phyloP scores from a whole-genome alignment of 2,888 invertebrate species.

The Saturnia pavonia region DNA sequence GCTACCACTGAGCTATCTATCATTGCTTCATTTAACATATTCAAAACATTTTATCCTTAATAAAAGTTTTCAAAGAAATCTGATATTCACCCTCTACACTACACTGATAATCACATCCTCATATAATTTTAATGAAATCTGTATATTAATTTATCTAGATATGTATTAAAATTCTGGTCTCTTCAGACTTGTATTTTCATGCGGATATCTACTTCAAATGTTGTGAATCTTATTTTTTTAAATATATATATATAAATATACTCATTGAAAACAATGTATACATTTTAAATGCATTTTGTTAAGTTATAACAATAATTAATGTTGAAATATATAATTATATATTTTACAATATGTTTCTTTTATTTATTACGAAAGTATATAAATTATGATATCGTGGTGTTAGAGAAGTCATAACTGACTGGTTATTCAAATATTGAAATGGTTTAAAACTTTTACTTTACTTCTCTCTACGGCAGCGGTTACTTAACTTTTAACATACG shows the following conservation, averaged over 20 bases:
- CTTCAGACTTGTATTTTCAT: not conserved
- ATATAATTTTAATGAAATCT: no score
- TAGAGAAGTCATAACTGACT: not conserved
- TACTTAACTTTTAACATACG: no score
- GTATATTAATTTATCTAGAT: no score
- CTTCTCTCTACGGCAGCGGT: no score
- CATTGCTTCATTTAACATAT: no score
- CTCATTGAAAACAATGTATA: conserved; percentile 28
- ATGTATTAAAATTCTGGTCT: not conserved
- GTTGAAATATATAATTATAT: conserved; percentile 62
- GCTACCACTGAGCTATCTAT: no score
- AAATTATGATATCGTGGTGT: not conserved
- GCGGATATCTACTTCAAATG: not conserved
- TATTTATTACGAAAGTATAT: not conserved
- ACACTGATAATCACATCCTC: no score
- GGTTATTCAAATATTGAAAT: no score
- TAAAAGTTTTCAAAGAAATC: no score
- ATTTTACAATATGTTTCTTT: conserved; percentile 21
- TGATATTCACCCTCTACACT: no score
- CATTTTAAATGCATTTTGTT: conserved; percentile 67
- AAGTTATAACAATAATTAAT: conserved; percentile 62
- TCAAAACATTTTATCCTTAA: no score
- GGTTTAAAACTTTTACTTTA: no score
- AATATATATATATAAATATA: not conserved
- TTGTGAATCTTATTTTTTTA: not conserved